phyloP scores from a whole-genome alignment of 53 echinoderm and acorn worm species.

The Apostichopus leukothele region DNA sequence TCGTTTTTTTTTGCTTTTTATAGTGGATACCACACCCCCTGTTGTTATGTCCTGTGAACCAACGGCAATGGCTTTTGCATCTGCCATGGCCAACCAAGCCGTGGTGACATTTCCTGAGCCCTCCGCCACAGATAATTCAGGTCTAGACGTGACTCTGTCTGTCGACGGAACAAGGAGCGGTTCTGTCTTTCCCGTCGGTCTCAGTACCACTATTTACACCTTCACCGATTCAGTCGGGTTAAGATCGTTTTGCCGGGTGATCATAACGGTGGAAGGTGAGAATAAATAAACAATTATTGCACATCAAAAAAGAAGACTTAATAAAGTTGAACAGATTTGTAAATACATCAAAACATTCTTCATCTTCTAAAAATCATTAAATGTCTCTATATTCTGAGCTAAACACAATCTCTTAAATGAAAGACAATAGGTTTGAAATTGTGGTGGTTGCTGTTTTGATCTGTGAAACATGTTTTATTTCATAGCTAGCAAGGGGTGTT shows the following conservation, averaged over 20 bases:
- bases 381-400: no score
- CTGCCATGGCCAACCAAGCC: neutral
- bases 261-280: constrained; percentile 12
- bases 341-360: no score
- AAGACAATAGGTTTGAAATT: no score
- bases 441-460: no score
- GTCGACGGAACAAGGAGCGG: neutral
- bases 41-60: neutral
- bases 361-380: no score
- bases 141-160: neutral
- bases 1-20: neutral
- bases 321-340: no score
- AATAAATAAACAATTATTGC: no score
- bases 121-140: constrained; percentile 1
- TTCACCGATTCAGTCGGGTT: constrained; percentile 23
- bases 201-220: neutral
- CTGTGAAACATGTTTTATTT: no score
- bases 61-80: neutral
- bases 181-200: constrained; percentile 2
- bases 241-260: neutral
- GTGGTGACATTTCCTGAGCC: constrained; percentile 4
- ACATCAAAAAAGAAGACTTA: no score
- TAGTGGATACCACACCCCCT: constrained; percentile 16
- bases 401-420: no score
- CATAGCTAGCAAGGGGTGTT: no score